Evolutionary conservation across 2,113 vertebrate genomes (phyloP).

Genomic region (Stomatorhinus ivindoensis): DNA sequence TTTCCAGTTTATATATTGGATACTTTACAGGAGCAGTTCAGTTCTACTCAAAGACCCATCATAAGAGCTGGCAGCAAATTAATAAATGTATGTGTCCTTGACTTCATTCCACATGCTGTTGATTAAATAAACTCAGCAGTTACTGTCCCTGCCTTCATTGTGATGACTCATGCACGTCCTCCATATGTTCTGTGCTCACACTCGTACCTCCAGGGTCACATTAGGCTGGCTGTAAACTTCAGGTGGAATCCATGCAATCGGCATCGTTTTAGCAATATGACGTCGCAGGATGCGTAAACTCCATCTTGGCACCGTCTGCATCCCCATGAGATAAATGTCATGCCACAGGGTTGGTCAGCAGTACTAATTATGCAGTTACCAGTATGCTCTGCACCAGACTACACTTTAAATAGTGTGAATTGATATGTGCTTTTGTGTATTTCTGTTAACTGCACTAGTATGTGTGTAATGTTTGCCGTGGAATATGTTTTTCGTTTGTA

Average conservation of each 20-base stretch:
- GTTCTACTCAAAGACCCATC: neutral
- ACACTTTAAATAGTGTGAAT: neutral
- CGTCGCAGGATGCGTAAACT: neutral
- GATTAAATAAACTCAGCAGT: neutral
- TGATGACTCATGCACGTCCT: neutral
- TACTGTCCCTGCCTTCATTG: neutral
- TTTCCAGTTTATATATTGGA: neutral
- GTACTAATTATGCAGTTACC: neutral
- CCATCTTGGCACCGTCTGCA: neutral
- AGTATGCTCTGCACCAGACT: neutral
- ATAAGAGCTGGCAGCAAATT: neutral
- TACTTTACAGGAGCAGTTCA: neutral
- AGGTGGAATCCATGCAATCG: neutral
- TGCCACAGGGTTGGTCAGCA: neutral
- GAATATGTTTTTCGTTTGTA: neutral
- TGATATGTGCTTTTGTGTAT: neutral
- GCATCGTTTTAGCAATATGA: neutral
- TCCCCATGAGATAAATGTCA: neutral
- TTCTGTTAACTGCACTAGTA: neutral
- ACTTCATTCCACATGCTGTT: neutral
- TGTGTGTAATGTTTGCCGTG: neutral
- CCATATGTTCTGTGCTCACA: neutral
- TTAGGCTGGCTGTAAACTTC: neutral
- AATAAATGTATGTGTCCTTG: neutral
- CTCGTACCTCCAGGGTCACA: neutral